Evolutionary conservation across 2,888 invertebrate genomes (phyloP).

Genomic region (Pristionchus fissidentatus): DNA sequence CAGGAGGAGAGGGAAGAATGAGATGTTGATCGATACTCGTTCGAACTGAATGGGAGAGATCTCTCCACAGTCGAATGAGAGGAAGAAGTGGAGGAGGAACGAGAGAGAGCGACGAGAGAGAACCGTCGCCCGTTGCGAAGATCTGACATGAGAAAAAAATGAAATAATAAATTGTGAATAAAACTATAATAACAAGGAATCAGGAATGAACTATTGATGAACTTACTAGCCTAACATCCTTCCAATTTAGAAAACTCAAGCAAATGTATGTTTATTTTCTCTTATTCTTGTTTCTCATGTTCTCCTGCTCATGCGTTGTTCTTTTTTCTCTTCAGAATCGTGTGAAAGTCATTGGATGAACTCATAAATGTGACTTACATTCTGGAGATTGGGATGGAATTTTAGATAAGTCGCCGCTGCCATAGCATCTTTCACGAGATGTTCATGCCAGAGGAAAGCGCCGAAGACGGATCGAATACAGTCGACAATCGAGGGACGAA

Average conservation of each 20-base stretch:
- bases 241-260: no score
- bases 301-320: no score
- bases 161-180: no score
- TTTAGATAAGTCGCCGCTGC: slow-evolving; percentile 96
- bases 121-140: not conserved
- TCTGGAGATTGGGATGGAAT: slow-evolving; percentile 80
- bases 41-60: not conserved
- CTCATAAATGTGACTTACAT: slow-evolving; percentile 49
- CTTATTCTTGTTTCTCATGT: no score
- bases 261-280: no score
- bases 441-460: slow-evolving; percentile 96
- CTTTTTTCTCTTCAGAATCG: not conserved
- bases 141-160: no score
- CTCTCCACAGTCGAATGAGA: slow-evolving; percentile 48
- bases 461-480: slow-evolving; percentile 89
- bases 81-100: slow-evolving; percentile 50
- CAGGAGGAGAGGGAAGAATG: slow-evolving; percentile 80
- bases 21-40: slow-evolving; percentile 78
- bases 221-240: no score
- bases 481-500: slow-evolving; percentile 68
- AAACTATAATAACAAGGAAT: not conserved
- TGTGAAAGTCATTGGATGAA: not conserved
- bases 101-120: slow-evolving; percentile 19
- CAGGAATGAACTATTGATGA: not conserved
- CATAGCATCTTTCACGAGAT: slow-evolving; percentile 96